Evolutionary conservation across 1,140 invertebrate genomes (phyloP), one percentile per base, ranked within the genome.

Genomic region (Eulimnadia texana): DNA sequence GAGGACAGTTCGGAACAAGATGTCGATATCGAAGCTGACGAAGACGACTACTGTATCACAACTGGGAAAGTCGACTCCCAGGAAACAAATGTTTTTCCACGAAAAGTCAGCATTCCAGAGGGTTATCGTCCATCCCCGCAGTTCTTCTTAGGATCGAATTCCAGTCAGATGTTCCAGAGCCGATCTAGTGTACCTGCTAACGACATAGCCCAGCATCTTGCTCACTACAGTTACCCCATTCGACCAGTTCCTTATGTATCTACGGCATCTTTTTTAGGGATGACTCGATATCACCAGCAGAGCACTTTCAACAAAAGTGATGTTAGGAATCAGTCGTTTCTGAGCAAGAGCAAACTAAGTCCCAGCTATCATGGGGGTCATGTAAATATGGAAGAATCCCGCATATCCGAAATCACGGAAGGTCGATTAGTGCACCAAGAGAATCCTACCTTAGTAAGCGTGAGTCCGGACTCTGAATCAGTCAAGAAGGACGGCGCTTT

Each of bases 11-110:
- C 33, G 6, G 33, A 42, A 6, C 33, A 42, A 9, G 60, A 69
- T 63, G 63, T 68, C 60, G 24, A 64, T 57, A 55, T 55, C 23
- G 67, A 66, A 50, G 66, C 67, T 53, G 66, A 67, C 10, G 63
- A 67, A 60, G 67, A 65, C 42, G 63, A 64, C 16, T 62, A 63
- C 50, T n/a, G n/a, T n/a, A n/a, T n/a, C n/a, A n/a, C n/a, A n/a
- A n/a, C n/a, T n/a, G n/a, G n/a, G n/a, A n/a, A n/a, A n/a, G n/a
- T n/a, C n/a, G n/a, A n/a, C n/a, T n/a, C n/a, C n/a, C n/a, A n/a
- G n/a, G n/a, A n/a, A n/a, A n/a, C n/a, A n/a, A n/a, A n/a, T n/a
- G n/a, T n/a, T n/a, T n/a, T n/a, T n/a, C n/a, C n/a, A n/a, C n/a
- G n/a, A n/a, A n/a, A n/a, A n/a, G n/a, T n/a, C n/a, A n/a, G n/a